phyloP scores from a whole-genome alignment of 2,888 invertebrate genomes.

The Odiellus spinosus region DNA sequence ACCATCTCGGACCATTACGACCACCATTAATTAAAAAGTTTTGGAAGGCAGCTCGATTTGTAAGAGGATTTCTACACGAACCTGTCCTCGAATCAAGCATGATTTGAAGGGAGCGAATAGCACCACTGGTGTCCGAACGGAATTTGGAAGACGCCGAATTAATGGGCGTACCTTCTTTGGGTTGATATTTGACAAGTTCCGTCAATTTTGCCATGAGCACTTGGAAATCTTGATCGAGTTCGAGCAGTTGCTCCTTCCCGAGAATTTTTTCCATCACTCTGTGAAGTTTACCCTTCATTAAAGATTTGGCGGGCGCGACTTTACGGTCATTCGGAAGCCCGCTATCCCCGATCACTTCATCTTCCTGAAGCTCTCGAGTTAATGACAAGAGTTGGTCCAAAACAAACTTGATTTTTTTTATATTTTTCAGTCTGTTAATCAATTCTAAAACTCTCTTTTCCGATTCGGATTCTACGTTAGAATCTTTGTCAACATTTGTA shows the following conservation, averaged over 20 bases:
- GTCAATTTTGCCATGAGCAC: too few relatives aligned
- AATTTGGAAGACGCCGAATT: too few relatives aligned
- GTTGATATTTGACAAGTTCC: too few relatives aligned
- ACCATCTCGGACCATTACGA: too few relatives aligned
- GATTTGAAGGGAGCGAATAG: too few relatives aligned
- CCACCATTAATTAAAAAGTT: too few relatives aligned
- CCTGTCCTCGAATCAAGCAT: too few relatives aligned
- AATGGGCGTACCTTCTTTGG: too few relatives aligned
- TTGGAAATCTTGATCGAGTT: constrained; percentile 4
- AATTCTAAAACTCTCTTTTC: constrained; percentile 8
- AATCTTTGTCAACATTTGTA: neutral
- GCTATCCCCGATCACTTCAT: neutral
- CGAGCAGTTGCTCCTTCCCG: constrained; percentile 8
- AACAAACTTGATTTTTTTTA: constrained; percentile 11
- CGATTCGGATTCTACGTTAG: neutral
- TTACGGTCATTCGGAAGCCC: neutral
- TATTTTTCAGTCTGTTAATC: constrained; percentile 9
- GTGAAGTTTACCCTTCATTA: constrained; percentile 4
- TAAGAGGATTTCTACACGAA: too few relatives aligned
- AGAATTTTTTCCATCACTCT: constrained; percentile 8
- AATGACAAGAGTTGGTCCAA: constrained; percentile 7
- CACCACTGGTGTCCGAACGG: too few relatives aligned
- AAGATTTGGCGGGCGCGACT: neutral
- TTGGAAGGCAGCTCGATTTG: too few relatives aligned
- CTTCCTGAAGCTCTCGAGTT: neutral